Conservation (phyloP, 2,113 vertebrate genomes). For the Poeciliopsis occidentalis region DNA sequence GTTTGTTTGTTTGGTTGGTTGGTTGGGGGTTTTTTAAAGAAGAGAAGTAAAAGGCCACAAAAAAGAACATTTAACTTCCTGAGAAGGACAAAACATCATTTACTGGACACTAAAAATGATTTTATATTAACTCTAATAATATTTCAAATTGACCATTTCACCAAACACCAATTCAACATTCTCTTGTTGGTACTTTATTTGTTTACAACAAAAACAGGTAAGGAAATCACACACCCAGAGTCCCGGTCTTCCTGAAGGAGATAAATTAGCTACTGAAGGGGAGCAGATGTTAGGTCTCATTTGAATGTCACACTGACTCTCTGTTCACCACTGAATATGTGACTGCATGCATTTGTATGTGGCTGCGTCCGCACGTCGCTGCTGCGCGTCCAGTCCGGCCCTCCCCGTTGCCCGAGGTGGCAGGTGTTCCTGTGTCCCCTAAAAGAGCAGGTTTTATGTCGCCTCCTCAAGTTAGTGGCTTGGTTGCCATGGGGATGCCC, state of each 20-base stretch:
- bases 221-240: conserved; percentile 30
- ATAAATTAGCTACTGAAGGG: conserved; percentile 51
- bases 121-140: neutral
- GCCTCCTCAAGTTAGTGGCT: conserved; percentile 83
- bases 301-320: conserved; percentile 65
- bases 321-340: conserved; percentile 43
- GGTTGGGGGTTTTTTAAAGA: no score
- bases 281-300: conserved; percentile 72
- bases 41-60: no score
- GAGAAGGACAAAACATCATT: no score
- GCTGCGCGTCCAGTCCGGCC: conserved; percentile 39
- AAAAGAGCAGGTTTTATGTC: conserved; percentile 84
- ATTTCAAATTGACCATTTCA: neutral
- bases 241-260: conserved; percentile 39
- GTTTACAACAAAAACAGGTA: neutral
- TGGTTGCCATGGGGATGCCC: conserved; percentile 81
- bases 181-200: neutral
- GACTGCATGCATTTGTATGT: conserved; percentile 62
- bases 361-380: conserved; percentile 60
- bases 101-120: no score
- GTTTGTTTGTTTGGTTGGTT: no score
- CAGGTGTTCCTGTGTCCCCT: conserved; percentile 83
- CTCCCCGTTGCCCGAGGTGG: conserved; percentile 76
- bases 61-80: no score
- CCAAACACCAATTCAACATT: neutral